Base-by-base conservation (phyloP, 2,888 invertebrate genomes). In the Sphecodes monilicornis region DNA sequence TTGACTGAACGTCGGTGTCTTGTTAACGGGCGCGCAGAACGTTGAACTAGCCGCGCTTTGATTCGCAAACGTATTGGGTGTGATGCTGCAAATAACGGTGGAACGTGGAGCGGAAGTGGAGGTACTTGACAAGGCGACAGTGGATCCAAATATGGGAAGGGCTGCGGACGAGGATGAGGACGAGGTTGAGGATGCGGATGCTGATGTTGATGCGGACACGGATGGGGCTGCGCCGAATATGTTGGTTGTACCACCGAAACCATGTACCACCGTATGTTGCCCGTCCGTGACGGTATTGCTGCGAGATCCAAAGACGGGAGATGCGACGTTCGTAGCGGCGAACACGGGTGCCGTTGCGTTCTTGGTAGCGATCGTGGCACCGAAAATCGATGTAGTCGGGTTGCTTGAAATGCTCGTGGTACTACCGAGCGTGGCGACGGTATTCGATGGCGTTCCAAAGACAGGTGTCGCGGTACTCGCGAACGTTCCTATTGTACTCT, bases 1-100 rank as follows among this genome's bases (percentile, higher is more conserved):
- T 39, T 68, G 68, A n/a, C 68, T 39, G 22, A 68, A 68, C 13
- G 68, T 13, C 10, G 39, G 39, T 0, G 68, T 13, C 11, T 88
- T 85, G 68, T 57, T 81, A 1, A 29, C 81, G 10, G 85, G 6
- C 0, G 76, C 13, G 26, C 82, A 87, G 11, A 91, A 91, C 5
- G 82, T 11, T 5, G 80, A 18, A 1, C 6, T 70, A 0, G 81
- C 26, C 26, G 84, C 11, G 69, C 74, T 84, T 26, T 87, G 89
- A 3, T 78, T 74, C 4, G 79, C 76, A 5, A 89, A 89, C 10
- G 78, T 69, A 5, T 36, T 76, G 3, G 76, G 16, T 0, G 78
- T 5, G 11, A 77, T 13, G 32, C 54, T 29, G 60, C 29, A 60
- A 29, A 60, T 60, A 1, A 13, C 68, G 13, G 32, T 85, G 88